Conservation (phyloP, 2,888 invertebrate species). For the Trypoxylon attenuatum region DNA sequence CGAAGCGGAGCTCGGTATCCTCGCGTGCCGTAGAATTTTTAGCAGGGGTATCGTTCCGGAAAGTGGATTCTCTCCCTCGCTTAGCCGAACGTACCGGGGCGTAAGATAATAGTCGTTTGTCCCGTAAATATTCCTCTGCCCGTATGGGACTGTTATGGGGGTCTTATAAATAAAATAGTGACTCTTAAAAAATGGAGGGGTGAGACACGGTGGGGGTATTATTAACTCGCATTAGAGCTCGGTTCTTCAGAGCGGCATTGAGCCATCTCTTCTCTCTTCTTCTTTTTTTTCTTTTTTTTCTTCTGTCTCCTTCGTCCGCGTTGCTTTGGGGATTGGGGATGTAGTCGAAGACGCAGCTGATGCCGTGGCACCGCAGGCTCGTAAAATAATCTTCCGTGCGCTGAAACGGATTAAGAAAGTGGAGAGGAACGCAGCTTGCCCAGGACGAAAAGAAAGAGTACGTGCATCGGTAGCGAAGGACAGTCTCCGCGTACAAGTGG, state of each 20-base stretch:
- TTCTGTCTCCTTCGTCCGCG: conserved; percentile 4
- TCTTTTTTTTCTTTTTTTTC: conserved; percentile 5
- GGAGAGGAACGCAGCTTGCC: no score
- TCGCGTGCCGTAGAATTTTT: conserved; percentile 37
- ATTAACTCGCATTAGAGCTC: conserved; percentile 71
- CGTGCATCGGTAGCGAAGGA: conserved; percentile 27
- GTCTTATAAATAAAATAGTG: conserved; percentile 68
- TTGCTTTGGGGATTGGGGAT: conserved; percentile 21
- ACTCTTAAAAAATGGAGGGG: conserved; percentile 62
- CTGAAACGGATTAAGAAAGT: conserved; percentile 55
- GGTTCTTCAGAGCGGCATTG: conserved; percentile 43
- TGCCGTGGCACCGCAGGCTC: conserved; percentile 65
- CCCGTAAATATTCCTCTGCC: conserved; percentile 47
- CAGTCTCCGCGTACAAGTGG: conserved; percentile 11
- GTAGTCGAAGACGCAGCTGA: conserved; percentile 66
- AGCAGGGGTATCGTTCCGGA: conserved; percentile 18
- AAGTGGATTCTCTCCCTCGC: conserved; percentile 32
- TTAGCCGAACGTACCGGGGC: conserved; percentile 20
- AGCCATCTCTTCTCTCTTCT: no score
- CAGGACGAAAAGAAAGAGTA: conserved; percentile 25
- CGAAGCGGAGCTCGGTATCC: no score
- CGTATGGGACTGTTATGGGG: conserved; percentile 44
- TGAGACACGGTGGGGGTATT: conserved; percentile 70
- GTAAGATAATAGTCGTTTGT: conserved; percentile 48
- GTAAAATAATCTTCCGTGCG: conserved; percentile 65